These are phyloP conservation scores for Ciconia maguari DNA, from an alignment of 2,113 vertebrate genomes.

Conservation along the genomic window DNA sequence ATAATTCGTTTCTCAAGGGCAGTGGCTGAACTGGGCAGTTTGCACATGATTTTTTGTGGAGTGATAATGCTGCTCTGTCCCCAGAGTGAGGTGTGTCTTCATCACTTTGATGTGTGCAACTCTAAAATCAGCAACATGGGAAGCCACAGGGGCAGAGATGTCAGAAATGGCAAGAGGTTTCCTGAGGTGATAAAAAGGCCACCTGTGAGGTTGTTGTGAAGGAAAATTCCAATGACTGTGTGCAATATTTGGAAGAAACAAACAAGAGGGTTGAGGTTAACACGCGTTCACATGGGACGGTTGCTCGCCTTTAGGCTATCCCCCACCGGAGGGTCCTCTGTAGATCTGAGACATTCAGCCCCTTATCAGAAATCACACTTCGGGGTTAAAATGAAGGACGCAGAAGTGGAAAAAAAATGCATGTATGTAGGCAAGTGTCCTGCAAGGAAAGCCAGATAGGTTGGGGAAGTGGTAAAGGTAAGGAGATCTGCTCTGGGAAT, in stretches of 20 bases:
- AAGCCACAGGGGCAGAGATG: neutral
- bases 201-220: conserved; percentile 13
- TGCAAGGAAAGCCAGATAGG: neutral
- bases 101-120: conserved; percentile 9
- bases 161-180: conserved; percentile 46
- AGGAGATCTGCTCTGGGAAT: neutral
- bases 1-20: neutral
- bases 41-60: neutral
- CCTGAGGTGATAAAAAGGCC: conserved; percentile 47
- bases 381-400: neutral
- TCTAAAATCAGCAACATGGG: conserved; percentile 18
- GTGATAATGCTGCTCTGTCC: neutral
- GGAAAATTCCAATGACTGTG: conserved; percentile 13
- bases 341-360: fast-evolving
- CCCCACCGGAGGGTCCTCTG: neutral
- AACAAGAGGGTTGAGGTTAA: neutral
- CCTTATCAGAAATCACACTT: neutral
- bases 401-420: neutral
- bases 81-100: conserved; percentile 35
- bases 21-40: neutral
- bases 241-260: conserved; percentile 24
- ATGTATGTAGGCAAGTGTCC: neutral
- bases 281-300: neutral
- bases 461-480: neutral
- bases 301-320: neutral